Conservation (phyloP, 1,140 invertebrate species). For the Whitmania pigra region DNA sequence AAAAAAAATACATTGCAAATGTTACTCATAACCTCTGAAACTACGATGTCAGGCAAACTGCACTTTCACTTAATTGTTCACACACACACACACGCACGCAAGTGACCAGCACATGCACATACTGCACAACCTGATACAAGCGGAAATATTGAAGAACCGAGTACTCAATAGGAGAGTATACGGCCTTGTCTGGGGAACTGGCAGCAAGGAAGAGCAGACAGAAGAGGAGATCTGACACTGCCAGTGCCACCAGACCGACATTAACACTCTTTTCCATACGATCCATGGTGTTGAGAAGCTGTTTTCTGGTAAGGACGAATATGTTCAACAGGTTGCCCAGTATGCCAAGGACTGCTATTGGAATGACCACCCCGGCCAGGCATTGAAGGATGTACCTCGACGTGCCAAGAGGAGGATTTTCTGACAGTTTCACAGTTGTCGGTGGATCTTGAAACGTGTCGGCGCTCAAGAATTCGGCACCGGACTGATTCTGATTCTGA, state of each 20-base stretch:
- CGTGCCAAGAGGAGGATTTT: background rate
- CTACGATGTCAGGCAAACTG: background rate
- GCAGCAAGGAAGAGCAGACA: slow-evolving; percentile 22
- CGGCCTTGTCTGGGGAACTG: background rate
- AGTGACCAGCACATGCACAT: too few relatives aligned
- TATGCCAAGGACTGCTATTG: slow-evolving; percentile 34
- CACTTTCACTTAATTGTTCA: too few relatives aligned
- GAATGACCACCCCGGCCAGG: slow-evolving; percentile 32
- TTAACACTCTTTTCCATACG: slow-evolving; percentile 18
- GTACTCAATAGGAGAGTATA: slow-evolving; percentile 12
- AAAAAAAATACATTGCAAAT: background rate
- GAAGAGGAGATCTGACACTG: slow-evolving; percentile 12
- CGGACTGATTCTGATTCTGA: background rate
- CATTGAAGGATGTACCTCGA: slow-evolving; percentile 14
- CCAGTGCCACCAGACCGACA: slow-evolving; percentile 16
- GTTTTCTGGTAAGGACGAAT: slow-evolving; percentile 23
- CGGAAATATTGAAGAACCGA: slow-evolving; percentile 32
- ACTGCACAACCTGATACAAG: slow-evolving; percentile 26
- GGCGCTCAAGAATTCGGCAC: background rate
- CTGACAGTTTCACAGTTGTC: background rate
- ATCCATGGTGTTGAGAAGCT: slow-evolving; percentile 6
- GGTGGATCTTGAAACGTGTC: background rate
- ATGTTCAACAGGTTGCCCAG: slow-evolving; percentile 35
- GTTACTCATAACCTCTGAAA: background rate
- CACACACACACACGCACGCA: background rate